Evolutionary conservation across 2,113 vertebrate genomes (phyloP).

Genomic region (Stictonetta naevosa): DNA sequence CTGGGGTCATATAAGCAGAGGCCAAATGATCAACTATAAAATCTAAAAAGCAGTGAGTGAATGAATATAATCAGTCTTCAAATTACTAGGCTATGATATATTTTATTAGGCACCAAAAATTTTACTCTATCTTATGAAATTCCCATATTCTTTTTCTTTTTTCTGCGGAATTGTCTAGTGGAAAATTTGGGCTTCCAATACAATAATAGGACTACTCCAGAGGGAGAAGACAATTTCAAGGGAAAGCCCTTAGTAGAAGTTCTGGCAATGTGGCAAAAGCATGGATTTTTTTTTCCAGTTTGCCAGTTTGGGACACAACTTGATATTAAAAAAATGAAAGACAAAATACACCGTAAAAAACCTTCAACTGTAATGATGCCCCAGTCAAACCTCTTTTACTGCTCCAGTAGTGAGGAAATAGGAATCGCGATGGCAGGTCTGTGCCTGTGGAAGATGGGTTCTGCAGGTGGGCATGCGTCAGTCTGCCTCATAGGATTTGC

Average conservation of each 20-base stretch:
- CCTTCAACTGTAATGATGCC: not conserved
- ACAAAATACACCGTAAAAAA: not conserved
- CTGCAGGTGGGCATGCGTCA: not conserved
- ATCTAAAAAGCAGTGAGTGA: not conserved
- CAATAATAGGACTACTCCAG: not conserved
- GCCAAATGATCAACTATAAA: accelerated
- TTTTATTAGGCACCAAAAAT: not conserved
- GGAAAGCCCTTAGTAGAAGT: not conserved
- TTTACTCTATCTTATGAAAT: not conserved
- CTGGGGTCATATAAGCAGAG: not conserved
- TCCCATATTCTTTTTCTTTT: not conserved
- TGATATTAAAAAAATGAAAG: not conserved
- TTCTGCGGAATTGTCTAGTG: not conserved
- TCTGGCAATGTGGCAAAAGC: not conserved
- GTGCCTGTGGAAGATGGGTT: not conserved
- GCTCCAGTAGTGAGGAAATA: not conserved
- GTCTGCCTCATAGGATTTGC: not conserved
- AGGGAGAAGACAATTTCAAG: not conserved
- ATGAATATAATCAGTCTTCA: not conserved
- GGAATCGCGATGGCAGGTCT: not conserved
- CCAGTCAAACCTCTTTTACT: not conserved
- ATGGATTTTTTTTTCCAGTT: not conserved
- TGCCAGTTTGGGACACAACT: not conserved
- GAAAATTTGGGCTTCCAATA: not conserved
- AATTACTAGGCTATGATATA: not conserved